A percentile compares a stretch with the other conserved stretches of the same genome.
These are phyloP conservation scores for Clepsis dumicolana DNA, from an alignment of 2,888 invertebrate genomes.

Conservation along the genomic window DNA sequence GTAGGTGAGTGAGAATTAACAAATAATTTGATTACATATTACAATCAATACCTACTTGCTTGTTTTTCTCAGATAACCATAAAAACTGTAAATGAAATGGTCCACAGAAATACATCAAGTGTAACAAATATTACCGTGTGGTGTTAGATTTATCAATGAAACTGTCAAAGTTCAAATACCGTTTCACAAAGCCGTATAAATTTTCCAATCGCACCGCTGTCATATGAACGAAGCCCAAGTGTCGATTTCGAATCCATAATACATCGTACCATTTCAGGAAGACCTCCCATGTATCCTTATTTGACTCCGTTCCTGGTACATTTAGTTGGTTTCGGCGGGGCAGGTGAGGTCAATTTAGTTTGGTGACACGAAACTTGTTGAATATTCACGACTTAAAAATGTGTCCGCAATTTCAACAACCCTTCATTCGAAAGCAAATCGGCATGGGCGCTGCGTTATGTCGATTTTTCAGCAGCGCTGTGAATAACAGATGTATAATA, in stretches of 20 bases:
- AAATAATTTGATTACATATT: too few relatives aligned
- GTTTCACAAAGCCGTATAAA: slow-evolving; percentile 12
- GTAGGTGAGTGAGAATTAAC: too few relatives aligned
- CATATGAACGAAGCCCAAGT: slow-evolving; percentile 27
- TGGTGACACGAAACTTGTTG: slow-evolving; percentile 22
- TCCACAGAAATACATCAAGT: background rate
- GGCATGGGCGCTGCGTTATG: slow-evolving; percentile 7
- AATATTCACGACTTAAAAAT: slow-evolving; percentile 40
- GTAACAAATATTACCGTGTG: background rate
- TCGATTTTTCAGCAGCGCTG: slow-evolving; percentile 4
- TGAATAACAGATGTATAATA: background rate
- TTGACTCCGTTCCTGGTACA: background rate
- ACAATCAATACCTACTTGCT: too few relatives aligned
- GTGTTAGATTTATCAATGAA: background rate
- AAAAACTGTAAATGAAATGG: background rate
- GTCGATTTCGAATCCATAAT: slow-evolving; percentile 32
- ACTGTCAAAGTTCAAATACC: slow-evolving; percentile 4
- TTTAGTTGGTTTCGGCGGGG: background rate
- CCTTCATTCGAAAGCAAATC: slow-evolving; percentile 19
- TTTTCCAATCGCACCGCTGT: slow-evolving; percentile 5
- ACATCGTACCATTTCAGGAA: slow-evolving; percentile 10
- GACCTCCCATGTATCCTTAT: slow-evolving; percentile 8
- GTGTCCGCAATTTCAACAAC: slow-evolving; percentile 32
- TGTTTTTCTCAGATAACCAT: too few relatives aligned
- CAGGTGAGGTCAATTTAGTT: slow-evolving; percentile 5